A percentile compares a stretch with the other conserved stretches of the same genome.
Conservation (phyloP, 2,797 vertebrate species). For the Phyllotis vaccarum region DNA sequence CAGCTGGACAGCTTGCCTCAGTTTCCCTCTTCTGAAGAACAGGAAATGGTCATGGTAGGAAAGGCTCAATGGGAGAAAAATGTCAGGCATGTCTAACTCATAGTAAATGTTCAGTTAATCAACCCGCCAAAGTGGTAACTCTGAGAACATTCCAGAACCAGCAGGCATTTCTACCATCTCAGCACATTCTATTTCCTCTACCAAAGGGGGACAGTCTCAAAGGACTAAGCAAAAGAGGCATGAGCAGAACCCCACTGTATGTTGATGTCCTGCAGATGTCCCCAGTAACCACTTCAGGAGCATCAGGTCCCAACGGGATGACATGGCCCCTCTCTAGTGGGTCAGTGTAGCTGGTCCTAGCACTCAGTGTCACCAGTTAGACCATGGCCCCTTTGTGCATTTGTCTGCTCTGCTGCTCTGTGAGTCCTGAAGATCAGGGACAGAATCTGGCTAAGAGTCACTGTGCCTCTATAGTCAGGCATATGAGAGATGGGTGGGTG, state of each 20-base stretch:
- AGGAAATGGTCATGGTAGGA: background rate
- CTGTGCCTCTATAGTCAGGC: background rate
- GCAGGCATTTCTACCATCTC: background rate
- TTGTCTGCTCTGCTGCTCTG: background rate
- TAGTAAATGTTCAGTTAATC: background rate
- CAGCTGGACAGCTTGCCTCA: background rate
- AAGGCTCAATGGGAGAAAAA: background rate
- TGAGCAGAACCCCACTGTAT: background rate
- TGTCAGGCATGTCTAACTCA: rapidly evolving
- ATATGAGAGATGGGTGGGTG: background rate
- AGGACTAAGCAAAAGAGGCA: background rate
- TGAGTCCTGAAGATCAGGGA: background rate
- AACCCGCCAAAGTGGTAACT: background rate
- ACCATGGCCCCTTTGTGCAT: background rate
- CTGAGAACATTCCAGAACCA: background rate
- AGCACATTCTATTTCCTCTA: background rate
- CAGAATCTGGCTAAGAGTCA: background rate
- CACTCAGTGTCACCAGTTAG: background rate
- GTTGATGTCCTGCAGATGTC: background rate
- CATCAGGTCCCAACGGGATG: background rate
- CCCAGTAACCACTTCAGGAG: background rate
- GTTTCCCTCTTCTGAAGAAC: background rate
- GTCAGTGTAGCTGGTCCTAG: background rate
- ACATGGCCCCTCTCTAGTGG: background rate
- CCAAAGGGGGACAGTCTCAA: background rate